Conservation (phyloP, 2,797 vertebrate species). For the Labeo calbasu region DNA sequence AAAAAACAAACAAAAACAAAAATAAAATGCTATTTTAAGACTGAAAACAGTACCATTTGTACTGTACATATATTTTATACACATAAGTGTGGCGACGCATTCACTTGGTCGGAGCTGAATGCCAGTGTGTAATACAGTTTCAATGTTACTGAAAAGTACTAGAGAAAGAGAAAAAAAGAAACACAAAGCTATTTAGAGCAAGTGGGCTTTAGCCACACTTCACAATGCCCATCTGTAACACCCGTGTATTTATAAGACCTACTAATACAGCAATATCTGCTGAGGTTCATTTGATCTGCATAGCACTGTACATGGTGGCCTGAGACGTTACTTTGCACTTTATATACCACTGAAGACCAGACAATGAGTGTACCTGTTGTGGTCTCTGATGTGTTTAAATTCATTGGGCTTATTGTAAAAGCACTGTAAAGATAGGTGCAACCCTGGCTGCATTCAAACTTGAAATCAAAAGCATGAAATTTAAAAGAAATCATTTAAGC, state of each 20-base stretch:
- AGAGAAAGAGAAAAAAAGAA: conserved; percentile 67
- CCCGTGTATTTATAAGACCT: conserved; percentile 66
- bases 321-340: conserved; percentile 52
- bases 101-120: conserved; percentile 70
- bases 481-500: conserved; percentile 47
- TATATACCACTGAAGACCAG: conserved; percentile 48
- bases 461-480: conserved; percentile 16
- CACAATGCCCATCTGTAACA: conserved; percentile 67
- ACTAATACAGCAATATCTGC: conserved; percentile 35
- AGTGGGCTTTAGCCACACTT: conserved; percentile 67
- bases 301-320: conserved; percentile 50
- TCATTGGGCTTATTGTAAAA: conserved; percentile 10
- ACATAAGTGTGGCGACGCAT: conserved; percentile 75
- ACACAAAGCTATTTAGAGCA: conserved; percentile 71
- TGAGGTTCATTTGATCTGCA: conserved; percentile 54
- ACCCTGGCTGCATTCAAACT: conserved; percentile 20
- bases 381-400: conserved; percentile 31
- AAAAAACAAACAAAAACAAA: conserved; percentile 50
- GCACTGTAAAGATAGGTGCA: conserved; percentile 26
- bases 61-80: conserved; percentile 77
- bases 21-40: conserved; percentile 77
- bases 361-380: conserved; percentile 6
- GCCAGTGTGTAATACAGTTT: conserved; percentile 68
- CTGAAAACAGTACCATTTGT: conserved; percentile 79
- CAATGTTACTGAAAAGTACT: conserved; percentile 72